Percentiles rank a stretch among this genome's conserved stretches.
Conservation (phyloP, 2,888 invertebrate species). For the Xestia xanthographa region DNA sequence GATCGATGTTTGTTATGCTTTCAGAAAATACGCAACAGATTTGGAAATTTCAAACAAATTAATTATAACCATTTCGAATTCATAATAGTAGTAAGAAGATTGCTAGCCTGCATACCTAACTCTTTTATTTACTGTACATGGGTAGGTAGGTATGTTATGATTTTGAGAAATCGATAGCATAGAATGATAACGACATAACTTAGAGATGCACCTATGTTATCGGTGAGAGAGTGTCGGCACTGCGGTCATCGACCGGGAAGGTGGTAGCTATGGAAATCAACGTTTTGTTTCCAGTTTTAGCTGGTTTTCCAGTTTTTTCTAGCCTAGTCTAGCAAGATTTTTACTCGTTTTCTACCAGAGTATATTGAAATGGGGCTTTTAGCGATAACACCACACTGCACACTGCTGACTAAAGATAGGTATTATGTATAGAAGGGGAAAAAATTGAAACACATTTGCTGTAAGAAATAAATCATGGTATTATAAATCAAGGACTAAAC, state of each 20-base stretch:
- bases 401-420: background rate
- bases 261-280: constrained; percentile 1
- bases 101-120: too few relatives aligned
- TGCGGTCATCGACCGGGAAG: constrained; percentile 25
- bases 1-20: too few relatives aligned
- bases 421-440: too few relatives aligned
- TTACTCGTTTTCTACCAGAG: background rate
- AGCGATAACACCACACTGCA: background rate
- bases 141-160: constrained; percentile 12
- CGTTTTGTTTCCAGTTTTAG: constrained; percentile 25
- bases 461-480: background rate
- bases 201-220: constrained; percentile 21
- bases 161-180: constrained; percentile 45
- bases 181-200: constrained; percentile 17
- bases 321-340: background rate
- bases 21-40: too few relatives aligned
- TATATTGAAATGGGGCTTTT: background rate
- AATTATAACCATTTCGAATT: too few relatives aligned
- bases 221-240: constrained; percentile 1
- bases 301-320: background rate
- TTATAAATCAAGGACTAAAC: background rate
- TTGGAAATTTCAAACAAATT: too few relatives aligned
- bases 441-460: too few relatives aligned
- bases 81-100: too few relatives aligned
- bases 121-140: background rate